Conservation (phyloP, 2,888 invertebrate genomes). For the Nomada goodeniana region DNA sequence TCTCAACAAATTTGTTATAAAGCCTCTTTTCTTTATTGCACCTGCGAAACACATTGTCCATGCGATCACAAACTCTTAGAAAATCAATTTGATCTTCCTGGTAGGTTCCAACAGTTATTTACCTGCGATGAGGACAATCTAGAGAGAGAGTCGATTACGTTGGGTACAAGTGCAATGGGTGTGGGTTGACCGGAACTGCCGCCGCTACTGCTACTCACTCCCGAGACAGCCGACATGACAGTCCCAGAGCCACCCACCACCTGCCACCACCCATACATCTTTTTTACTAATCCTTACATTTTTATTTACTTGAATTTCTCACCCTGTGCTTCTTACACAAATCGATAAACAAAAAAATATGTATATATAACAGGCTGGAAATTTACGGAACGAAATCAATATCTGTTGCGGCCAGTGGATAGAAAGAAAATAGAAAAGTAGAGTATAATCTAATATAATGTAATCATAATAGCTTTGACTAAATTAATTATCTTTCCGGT, state of each 20-base stretch:
- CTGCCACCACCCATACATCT: slow-evolving; percentile 81
- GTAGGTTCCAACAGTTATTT: slow-evolving; percentile 75
- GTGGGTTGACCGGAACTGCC: slow-evolving; percentile 83
- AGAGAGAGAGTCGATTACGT: slow-evolving; percentile 85
- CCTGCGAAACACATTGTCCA: slow-evolving; percentile 67
- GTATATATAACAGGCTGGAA: too few species aligned
- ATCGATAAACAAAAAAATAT: not conserved
- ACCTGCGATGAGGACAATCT: slow-evolving; percentile 82
- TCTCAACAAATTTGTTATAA: slow-evolving; percentile 54
- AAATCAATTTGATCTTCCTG: slow-evolving; percentile 62
- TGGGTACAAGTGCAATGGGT: slow-evolving; percentile 86
- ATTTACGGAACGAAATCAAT: slow-evolving; percentile 10
- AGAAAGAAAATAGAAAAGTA: not conserved
- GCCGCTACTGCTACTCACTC: slow-evolving; percentile 85
- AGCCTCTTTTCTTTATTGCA: slow-evolving; percentile 48
- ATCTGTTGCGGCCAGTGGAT: not conserved
- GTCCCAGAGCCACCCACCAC: slow-evolving; percentile 85
- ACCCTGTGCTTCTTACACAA: slow-evolving; percentile 38
- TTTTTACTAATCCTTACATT: slow-evolving; percentile 70
- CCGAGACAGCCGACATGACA: slow-evolving; percentile 82
- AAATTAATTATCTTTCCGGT: not conserved
- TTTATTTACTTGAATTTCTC: slow-evolving; percentile 74
- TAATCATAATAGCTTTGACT: not conserved
- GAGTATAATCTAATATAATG: not conserved
- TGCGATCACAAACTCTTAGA: slow-evolving; percentile 62